Evolutionary conservation across 2,888 invertebrate species (phyloP).

Genomic region (Drosophila mimetica): DNA sequence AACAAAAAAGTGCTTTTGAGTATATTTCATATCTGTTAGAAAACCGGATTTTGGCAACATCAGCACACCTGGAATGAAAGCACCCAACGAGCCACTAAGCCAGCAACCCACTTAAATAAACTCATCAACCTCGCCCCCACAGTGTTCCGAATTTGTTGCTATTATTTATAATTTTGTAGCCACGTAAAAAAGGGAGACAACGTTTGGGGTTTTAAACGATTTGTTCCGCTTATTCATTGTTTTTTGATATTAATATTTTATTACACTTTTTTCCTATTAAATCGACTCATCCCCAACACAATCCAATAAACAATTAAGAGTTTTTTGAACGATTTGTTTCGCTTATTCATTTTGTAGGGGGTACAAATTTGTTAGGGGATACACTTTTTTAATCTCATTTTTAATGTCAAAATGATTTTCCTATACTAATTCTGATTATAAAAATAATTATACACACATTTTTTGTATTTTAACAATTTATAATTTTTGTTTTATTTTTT

Average conservation of each 20-base stretch:
- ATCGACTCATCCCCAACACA: not conserved
- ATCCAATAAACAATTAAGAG: not conserved
- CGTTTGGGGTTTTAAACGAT: conserved; percentile 4
- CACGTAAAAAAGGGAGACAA: not conserved
- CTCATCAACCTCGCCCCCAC: conserved; percentile 20
- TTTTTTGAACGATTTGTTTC: not conserved
- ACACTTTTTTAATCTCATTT: not conserved
- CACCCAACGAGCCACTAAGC: conserved; percentile 5
- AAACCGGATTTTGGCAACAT: conserved; percentile 32
- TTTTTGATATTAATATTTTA: not conserved
- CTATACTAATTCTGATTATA: too few relatives aligned
- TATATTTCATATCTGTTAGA: conserved; percentile 33
- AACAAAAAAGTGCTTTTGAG: conserved; percentile 4
- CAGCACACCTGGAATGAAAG: conserved; percentile 8
- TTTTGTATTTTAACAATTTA: too few relatives aligned
- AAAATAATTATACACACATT: too few relatives aligned
- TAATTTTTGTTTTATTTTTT: not conserved
- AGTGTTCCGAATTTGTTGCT: not conserved
- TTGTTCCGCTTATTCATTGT: conserved; percentile 9
- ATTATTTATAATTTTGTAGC: conserved; percentile 11
- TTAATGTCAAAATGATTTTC: too few relatives aligned
- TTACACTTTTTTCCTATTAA: not conserved
- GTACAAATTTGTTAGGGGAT: not conserved
- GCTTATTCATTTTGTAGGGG: not conserved
- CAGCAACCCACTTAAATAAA: conserved; percentile 22